Percentiles rank a stretch among this genome's conserved stretches.
phyloP scores from a whole-genome alignment of 2,797 vertebrate species.

The Falco columbarius region DNA sequence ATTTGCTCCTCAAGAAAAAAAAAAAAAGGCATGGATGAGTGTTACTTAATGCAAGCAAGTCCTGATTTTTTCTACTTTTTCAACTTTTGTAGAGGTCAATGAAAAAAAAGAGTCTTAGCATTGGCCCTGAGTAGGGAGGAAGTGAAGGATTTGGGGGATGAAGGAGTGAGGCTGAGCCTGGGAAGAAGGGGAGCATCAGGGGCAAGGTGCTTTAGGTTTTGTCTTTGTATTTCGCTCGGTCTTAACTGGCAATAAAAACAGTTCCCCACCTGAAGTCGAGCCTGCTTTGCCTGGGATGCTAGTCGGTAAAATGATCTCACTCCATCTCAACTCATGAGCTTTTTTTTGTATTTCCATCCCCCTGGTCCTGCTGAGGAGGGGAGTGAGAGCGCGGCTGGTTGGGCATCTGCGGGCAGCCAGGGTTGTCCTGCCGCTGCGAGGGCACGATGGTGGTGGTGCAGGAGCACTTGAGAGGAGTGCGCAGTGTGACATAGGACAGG shows the following conservation, averaged over 20 bases:
- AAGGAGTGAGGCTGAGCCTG: not conserved
- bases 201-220: not conserved
- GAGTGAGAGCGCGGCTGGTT: too few relatives aligned
- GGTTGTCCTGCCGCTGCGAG: rapidly evolving
- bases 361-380: not conserved
- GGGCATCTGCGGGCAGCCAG: rapidly evolving
- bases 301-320: rapidly evolving
- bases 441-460: rapidly evolving
- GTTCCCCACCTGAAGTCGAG: rapidly evolving
- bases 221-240: not conserved
- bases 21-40: not conserved
- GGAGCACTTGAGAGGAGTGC: not conserved
- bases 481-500: rapidly evolving
- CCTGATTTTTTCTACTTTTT: not conserved
- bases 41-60: rapidly evolving
- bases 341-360: not conserved
- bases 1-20: not conserved
- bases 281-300: not conserved
- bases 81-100: rapidly evolving
- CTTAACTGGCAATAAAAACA: not conserved
- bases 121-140: not conserved
- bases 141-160: not conserved
- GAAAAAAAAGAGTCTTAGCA: not conserved
- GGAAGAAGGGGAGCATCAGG: not conserved
- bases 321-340: rapidly evolving